Base-by-base conservation (phyloP, 2,113 vertebrate genomes). In the Heterochromis multidens region DNA sequence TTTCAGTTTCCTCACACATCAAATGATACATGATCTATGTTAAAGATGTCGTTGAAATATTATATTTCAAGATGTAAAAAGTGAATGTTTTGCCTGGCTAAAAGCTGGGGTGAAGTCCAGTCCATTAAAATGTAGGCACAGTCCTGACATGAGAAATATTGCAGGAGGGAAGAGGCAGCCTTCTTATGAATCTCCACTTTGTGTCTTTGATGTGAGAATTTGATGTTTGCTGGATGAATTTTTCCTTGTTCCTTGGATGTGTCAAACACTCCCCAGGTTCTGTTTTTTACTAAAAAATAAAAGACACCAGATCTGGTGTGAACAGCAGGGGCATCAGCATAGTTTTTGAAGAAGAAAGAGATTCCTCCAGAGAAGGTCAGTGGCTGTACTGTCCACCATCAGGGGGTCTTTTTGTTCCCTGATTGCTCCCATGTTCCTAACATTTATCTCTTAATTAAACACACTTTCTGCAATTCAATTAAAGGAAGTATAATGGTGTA, bases 401-500 rank as follows among this genome's bases (percentile, higher is more conserved):
- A 72, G 83, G 76, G 83, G 56, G 63, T 65, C 76, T 40, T 80
- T 84, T 46, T 79, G 87, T 89, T 86, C 83, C 65, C 82, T 74
- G 70, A 92, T 91, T 43, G 85, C 86, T 59, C 57, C 80, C 43
- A 52, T 82, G 59, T 88, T 87, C 87, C n/a, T 78, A 1, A 16
- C 76, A 10, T 77, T 94, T 88, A 94, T 95, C 91, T 54, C 90
- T 91, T 95, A 93, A 95, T 95, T 93, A 94, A 93, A 88, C 78
- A 79, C 65, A 60, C 84, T 82, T 90, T 83, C 87, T 89, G 81
- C 85, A 86, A 86, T 90, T 92, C 89, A 94, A 90, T 95, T 92
- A 92, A 90, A 92, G 63, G 31, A 40, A 92, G 79, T 61, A 62
- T 82, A 90, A 91, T 85, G 77, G 83, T 81, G 92, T 72, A 88